phyloP scores from a whole-genome alignment of 2,113 vertebrate genomes.

The Festucalex cinctus region DNA sequence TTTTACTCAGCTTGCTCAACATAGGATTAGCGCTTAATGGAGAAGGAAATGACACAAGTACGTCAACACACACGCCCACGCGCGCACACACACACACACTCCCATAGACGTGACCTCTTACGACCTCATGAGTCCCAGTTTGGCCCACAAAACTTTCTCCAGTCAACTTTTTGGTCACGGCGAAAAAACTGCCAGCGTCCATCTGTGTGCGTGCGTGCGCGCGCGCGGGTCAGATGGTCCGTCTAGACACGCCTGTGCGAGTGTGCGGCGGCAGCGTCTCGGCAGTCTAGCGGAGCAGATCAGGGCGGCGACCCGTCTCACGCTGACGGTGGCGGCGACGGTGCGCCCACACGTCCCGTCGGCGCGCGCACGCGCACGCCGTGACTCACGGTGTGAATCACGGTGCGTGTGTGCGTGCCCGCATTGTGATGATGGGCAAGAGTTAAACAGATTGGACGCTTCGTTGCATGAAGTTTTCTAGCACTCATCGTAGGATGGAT shows the following conservation, averaged over 20 bases:
- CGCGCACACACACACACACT: not conserved
- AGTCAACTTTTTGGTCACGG: not conserved
- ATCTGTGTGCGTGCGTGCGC: constrained; percentile 11
- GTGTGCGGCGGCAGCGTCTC: constrained; percentile 4
- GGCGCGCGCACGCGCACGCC: constrained; percentile 10
- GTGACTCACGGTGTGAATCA: constrained; percentile 6
- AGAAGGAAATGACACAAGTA: constrained; percentile 38
- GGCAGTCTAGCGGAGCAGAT: constrained; percentile 11
- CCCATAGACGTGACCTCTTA: not conserved
- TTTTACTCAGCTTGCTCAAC: constrained; percentile 58
- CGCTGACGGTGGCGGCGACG: constrained; percentile 21
- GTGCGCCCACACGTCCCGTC: constrained; percentile 28
- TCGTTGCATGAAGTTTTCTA: not conserved
- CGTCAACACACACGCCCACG: constrained; percentile 14
- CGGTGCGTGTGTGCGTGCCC: not conserved
- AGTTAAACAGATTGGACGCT: not conserved
- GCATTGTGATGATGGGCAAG: not conserved
- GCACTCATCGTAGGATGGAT: not conserved
- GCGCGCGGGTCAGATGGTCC: constrained; percentile 52
- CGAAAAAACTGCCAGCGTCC: constrained; percentile 9
- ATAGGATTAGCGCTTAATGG: constrained; percentile 69
- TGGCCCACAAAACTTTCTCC: not conserved
- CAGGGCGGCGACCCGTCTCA: constrained; percentile 9
- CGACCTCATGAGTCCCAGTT: not conserved
- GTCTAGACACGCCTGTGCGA: constrained; percentile 46